Evolutionary conservation across 2,888 invertebrate species (phyloP).

Genomic region (Cylindroiulus punctatus): DNA sequence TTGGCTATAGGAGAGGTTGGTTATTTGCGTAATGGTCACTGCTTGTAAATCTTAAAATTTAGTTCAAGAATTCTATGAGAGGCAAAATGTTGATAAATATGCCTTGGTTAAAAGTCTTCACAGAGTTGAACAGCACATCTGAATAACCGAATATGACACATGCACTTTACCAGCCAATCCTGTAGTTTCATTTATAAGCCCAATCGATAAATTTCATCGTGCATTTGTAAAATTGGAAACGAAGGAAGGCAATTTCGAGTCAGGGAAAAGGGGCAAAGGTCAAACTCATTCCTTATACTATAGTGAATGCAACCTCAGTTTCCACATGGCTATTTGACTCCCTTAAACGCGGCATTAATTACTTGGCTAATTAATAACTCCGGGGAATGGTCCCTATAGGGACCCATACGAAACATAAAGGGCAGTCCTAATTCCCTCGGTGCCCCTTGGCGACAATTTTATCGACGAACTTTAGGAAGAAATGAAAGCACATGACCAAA

Average conservation of each 20-base stretch:
- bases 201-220: neutral
- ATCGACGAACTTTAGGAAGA: neutral
- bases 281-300: too few species aligned
- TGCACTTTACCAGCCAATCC: neutral
- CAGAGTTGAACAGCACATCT: neutral
- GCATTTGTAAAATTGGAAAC: neutral
- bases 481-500: neutral
- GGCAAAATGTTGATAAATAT: neutral
- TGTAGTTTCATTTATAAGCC: neutral
- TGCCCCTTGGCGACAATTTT: neutral
- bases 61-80: too few species aligned
- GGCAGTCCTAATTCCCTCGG: neutral
- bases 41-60: too few species aligned
- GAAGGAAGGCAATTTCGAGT: neutral
- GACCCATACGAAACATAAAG: neutral
- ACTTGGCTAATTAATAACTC: neutral
- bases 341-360: conserved; percentile 27
- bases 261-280: neutral
- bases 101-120: neutral
- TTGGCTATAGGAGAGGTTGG: too few species aligned
- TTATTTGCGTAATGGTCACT: too few species aligned
- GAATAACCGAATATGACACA: neutral
- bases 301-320: too few species aligned
- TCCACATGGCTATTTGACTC: neutral
- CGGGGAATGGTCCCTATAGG: neutral